phyloP scores from a whole-genome alignment of 2,888 invertebrate species.

The Harmothoe impar region DNA sequence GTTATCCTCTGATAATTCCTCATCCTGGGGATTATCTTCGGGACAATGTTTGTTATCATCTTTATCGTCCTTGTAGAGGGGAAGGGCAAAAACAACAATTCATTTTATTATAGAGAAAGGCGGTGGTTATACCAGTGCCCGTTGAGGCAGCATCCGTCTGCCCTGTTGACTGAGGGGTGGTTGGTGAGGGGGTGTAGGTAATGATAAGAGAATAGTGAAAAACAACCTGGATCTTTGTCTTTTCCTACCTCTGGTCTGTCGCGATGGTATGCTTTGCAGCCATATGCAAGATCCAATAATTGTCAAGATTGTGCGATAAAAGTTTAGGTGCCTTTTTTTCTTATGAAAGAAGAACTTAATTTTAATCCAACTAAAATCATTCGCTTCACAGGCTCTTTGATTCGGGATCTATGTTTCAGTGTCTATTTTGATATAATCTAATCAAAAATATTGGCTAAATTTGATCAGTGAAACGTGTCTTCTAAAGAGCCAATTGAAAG shows the following conservation, averaged over 20 bases:
- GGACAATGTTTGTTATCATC: slow-evolving; percentile 66
- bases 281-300: slow-evolving; percentile 8
- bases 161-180: too few relatives aligned
- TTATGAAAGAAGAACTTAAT: background rate
- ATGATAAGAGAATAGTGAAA: background rate
- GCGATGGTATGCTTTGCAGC: background rate
- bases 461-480: background rate
- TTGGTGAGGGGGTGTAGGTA: background rate
- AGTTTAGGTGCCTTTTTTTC: background rate
- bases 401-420: background rate
- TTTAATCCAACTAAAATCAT: background rate
- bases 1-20: slow-evolving; percentile 52
- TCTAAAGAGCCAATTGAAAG: slow-evolving; percentile 7
- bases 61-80: slow-evolving; percentile 65
- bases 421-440: too few relatives aligned
- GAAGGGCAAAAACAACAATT: slow-evolving; percentile 35
- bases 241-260: slow-evolving; percentile 1
- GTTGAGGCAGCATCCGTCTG: too few relatives aligned
- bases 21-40: slow-evolving; percentile 54
- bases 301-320: background rate
- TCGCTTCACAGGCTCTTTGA: background rate
- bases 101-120: background rate
- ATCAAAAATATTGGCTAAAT: too few relatives aligned
- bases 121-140: background rate
- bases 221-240: background rate